A percentile compares a stretch with the other conserved stretches of the same genome.
Conservation (phyloP, 2,888 invertebrate species). For the Branchinecta sandiegonensis region DNA sequence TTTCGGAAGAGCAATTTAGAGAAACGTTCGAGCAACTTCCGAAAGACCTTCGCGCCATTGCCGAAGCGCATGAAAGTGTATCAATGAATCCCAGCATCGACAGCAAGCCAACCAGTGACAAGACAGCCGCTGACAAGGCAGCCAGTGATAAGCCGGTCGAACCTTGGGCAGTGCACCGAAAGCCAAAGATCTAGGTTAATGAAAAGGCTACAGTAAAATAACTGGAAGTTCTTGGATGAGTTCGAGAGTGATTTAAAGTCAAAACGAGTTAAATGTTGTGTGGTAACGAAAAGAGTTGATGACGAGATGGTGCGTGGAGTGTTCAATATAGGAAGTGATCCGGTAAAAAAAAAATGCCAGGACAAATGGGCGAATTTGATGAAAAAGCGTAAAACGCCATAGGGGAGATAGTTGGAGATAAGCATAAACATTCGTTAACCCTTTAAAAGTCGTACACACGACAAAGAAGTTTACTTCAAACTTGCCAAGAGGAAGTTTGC, state of each 20-base stretch:
- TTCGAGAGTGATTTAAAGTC: conserved; percentile 5
- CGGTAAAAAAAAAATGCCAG: conserved; percentile 7
- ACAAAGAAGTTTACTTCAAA: background rate
- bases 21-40: too few relatives aligned
- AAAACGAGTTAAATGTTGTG: background rate
- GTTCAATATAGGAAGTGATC: background rate
- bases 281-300: background rate
- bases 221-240: background rate
- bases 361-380: conserved; percentile 7
- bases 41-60: conserved; percentile 12
- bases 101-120: background rate
- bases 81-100: background rate
- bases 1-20: too few relatives aligned
- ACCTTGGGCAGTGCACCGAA: background rate
- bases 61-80: conserved; percentile 3
- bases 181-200: conserved; percentile 1
- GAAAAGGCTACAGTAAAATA: background rate
- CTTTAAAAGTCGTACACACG: too few relatives aligned
- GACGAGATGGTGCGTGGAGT: conserved; percentile 5
- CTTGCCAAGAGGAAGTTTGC: conserved; percentile 8
- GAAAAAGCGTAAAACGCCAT: background rate
- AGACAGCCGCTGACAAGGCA: background rate
- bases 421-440: too few relatives aligned
- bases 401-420: too few relatives aligned
- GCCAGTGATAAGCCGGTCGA: conserved; percentile 8